Evolutionary conservation across 2,888 invertebrate species (phyloP).

Genomic region (Ellobium chinense): DNA sequence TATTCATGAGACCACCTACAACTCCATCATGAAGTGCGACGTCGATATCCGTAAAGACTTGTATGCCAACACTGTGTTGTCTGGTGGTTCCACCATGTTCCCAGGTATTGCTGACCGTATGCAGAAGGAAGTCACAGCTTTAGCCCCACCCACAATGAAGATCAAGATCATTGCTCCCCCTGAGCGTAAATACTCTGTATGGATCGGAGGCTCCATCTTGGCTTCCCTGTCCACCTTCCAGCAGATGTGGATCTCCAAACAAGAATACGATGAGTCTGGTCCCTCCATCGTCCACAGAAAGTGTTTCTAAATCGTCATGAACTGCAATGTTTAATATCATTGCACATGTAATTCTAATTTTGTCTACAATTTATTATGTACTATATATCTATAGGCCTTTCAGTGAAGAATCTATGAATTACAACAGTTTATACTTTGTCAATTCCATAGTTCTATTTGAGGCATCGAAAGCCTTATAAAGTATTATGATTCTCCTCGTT

Average conservation of each 20-base stretch:
- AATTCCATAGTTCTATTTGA: no score
- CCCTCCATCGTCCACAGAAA: slow-evolving; percentile 97
- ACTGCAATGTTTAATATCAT: neutral
- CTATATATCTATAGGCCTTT: no score
- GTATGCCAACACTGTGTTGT: slow-evolving; percentile 86
- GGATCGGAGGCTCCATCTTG: slow-evolving; percentile 74
- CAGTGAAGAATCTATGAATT: no score
- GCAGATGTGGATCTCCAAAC: slow-evolving; percentile 67
- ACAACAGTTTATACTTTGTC: no score
- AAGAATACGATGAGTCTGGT: slow-evolving; percentile 95
- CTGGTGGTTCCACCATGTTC: slow-evolving; percentile 97
- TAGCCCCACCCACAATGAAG: slow-evolving; percentile 85
- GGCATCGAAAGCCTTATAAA: no score
- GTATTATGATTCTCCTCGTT: no score
- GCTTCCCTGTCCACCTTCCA: slow-evolving; percentile 85
- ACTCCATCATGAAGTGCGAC: slow-evolving; percentile 73
- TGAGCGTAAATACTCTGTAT: slow-evolving; percentile 81
- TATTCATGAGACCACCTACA: slow-evolving; percentile 69
- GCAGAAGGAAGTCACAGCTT: slow-evolving; percentile 97
- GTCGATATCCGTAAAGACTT: slow-evolving; percentile 77
- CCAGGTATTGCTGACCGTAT: slow-evolving; percentile 97
- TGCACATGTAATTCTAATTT: no score
- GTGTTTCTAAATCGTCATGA: slow-evolving; percentile 92
- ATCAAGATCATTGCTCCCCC: slow-evolving; percentile 79
- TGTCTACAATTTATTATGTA: no score